Conservation (phyloP, 1,140 invertebrate species). For the Apis dorsata region DNA sequence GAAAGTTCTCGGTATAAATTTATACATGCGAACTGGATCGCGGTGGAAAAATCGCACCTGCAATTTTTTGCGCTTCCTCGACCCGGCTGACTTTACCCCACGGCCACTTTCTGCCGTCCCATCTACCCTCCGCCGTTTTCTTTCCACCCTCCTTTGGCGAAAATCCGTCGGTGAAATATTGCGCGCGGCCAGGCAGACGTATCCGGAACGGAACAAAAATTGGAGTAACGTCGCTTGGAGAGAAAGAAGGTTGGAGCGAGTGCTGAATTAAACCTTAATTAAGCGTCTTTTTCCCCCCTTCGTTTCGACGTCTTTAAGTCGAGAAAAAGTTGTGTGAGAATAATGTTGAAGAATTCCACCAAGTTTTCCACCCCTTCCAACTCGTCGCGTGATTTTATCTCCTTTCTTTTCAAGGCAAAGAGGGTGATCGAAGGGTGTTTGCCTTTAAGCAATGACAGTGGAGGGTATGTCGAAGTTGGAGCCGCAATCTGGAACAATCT, state of each 20-base stretch:
- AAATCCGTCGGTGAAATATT: slow-evolving; percentile 4
- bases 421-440: too few species aligned
- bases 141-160: not conserved
- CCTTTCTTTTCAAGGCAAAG: not conserved
- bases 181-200: not conserved
- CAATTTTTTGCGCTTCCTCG: too few species aligned
- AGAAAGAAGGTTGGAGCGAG: not conserved
- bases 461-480: too few species aligned
- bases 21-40: too few species aligned
- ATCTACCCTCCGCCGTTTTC: not conserved
- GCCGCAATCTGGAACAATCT: too few species aligned
- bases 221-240: not conserved
- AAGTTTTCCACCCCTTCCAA: not conserved
- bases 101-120: slow-evolving; percentile 12
- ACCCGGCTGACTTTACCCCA: too few species aligned
- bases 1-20: too few species aligned
- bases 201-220: not conserved
- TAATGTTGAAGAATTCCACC: not conserved
- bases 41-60: too few species aligned
- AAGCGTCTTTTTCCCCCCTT: slow-evolving; percentile 3
- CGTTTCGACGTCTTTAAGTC: not conserved
- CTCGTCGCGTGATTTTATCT: not conserved
- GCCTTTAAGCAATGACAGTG: too few species aligned
- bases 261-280: slow-evolving; percentile 9
- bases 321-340: slow-evolving; percentile 5